Evolutionary conservation across 1,140 invertebrate species (phyloP).

Genomic region (Acromyrmex heyeri): DNA sequence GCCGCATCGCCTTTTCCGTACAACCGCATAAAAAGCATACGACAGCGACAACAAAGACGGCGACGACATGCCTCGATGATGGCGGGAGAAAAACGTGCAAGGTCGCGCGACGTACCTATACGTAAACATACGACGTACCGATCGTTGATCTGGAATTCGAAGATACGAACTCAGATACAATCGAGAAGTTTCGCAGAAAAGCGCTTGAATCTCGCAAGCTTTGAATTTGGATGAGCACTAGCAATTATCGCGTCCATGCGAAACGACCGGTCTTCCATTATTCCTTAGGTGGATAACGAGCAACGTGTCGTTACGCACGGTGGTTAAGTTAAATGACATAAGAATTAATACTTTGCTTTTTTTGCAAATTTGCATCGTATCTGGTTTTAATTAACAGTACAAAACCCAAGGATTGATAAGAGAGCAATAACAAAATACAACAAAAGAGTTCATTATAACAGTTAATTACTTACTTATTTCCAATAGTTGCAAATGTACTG

Average conservation of each 20-base stretch:
- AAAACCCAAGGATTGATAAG: neutral
- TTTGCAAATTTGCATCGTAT: neutral
- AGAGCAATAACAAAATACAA: neutral
- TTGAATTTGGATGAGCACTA: constrained; percentile 6
- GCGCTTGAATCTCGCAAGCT: neutral
- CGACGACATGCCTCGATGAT: constrained; percentile 38
- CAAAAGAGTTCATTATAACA: neutral
- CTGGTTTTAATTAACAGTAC: neutral
- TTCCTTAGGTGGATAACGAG: constrained; percentile 1
- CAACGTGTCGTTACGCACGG: constrained; percentile 17
- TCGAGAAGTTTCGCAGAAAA: constrained; percentile 1
- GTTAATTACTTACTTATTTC: neutral
- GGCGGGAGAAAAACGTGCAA: constrained; percentile 31
- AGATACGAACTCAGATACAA: neutral
- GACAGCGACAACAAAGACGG: constrained; percentile 47
- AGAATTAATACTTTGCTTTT: neutral
- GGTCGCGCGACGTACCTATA: constrained; percentile 6
- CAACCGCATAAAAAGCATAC: constrained; percentile 63
- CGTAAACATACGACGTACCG: neutral
- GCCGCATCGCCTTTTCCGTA: constrained; percentile 74
- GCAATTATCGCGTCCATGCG: constrained; percentile 9
- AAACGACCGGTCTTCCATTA: constrained; percentile 14
- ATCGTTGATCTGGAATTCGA: constrained; percentile 26
- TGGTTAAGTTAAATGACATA: constrained; percentile 28
- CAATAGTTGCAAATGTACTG: neutral